Percentiles rank a stretch among this genome's conserved stretches.
These are phyloP conservation scores for Felis chaus DNA, from an alignment of 2,113 vertebrate species.

Conservation along the genomic window DNA sequence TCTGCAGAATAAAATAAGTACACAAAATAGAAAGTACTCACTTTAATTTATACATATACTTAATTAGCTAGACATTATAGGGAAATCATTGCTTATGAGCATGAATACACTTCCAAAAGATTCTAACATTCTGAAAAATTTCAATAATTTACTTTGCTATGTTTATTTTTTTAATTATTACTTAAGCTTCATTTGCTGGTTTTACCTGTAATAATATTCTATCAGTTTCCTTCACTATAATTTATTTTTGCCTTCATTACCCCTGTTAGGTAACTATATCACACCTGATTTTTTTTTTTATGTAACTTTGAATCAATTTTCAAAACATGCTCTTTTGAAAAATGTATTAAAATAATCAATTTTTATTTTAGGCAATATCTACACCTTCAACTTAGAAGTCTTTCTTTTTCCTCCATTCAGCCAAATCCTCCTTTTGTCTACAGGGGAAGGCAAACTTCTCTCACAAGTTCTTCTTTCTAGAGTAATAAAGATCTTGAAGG, in stretches of 20 bases:
- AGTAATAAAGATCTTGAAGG: neutral
- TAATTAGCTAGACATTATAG: neutral
- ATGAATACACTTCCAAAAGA: neutral
- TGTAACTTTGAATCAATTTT: constrained; percentile 4
- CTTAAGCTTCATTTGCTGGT: neutral
- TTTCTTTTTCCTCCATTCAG: neutral
- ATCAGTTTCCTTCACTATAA: neutral
- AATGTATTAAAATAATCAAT: neutral
- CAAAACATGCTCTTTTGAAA: neutral
- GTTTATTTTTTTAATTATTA: neutral
- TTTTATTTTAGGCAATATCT: neutral
- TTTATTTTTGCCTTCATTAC: neutral
- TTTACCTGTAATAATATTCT: neutral
- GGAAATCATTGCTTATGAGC: neutral
- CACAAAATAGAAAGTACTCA: neutral
- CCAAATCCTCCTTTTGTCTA: neutral
- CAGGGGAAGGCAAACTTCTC: neutral
- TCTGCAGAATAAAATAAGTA: neutral
- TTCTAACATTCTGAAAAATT: neutral
- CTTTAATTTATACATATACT: neutral
- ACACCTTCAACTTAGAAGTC: neutral
- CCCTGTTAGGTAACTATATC: neutral
- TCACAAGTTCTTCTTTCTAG: neutral
- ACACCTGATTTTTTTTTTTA: neutral
- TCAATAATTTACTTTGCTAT: neutral